phyloP scores from a whole-genome alignment of 2,888 invertebrate genomes.

The Anaspis maculata region DNA sequence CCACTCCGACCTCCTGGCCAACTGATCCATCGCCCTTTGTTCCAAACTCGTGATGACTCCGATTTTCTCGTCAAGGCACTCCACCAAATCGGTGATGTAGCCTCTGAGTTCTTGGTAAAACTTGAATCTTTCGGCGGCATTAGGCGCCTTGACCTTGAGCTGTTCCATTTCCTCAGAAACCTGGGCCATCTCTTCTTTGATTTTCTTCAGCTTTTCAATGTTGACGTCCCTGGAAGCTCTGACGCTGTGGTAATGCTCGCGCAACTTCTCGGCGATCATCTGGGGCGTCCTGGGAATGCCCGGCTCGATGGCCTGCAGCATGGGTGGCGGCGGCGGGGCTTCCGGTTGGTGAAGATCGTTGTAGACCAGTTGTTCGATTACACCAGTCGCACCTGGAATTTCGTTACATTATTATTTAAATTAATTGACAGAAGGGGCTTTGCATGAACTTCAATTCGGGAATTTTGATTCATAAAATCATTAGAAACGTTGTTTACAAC shows the following conservation, averaged over 20 bases:
- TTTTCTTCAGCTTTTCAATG: constrained; percentile 38
- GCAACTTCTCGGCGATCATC: constrained; percentile 45
- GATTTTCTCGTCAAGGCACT: constrained; percentile 96
- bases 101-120: constrained; percentile 92
- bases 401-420: no score
- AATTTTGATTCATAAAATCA: no score
- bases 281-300: constrained; percentile 43
- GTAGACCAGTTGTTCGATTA: no score
- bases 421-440: no score
- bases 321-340: constrained; percentile 39
- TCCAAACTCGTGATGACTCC: constrained; percentile 66
- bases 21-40: constrained; percentile 63
- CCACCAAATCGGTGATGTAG: constrained; percentile 92
- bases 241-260: constrained; percentile 39
- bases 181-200: constrained; percentile 39
- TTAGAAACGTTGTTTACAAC: no score
- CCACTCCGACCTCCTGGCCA: constrained; percentile 64
- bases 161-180: constrained; percentile 46
- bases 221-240: constrained; percentile 41
- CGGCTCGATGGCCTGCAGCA: constrained; percentile 35
- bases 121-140: constrained; percentile 73
- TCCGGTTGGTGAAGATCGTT: constrained; percentile 35
- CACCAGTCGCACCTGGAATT: no score
- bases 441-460: no score
- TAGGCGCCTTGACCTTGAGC: constrained; percentile 49